Evolutionary conservation across 2,797 vertebrate genomes (phyloP), one percentile per base, ranked within the genome.

Genomic region (Aeoliscus strigatus): DNA sequence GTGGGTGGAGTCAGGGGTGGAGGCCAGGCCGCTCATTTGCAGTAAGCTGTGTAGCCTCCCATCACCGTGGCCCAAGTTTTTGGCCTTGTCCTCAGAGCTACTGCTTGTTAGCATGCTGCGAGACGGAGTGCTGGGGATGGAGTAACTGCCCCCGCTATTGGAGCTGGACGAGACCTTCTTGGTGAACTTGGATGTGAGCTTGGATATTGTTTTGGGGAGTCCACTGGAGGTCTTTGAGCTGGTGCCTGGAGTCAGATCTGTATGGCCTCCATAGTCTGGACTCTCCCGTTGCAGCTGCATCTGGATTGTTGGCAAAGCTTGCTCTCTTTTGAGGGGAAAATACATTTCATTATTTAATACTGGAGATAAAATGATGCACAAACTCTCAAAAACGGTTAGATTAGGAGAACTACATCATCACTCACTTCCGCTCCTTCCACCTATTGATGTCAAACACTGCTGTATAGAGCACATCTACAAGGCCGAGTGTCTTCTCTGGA

Each of bases 131-230:
- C 0, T 93, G 27, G 94, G 93, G 78, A 97, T 93, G 50, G 95
- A 95, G 52, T 93, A 98, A 74, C 90, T 94, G 67, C 86, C 88
- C 18, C 80, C 90, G 6, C 80, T 90, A 15, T 84, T 84, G 25
- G 86, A 90, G 69, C 86, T 85, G 50, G 93, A 95, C 1, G 94
- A 94, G 27, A 88, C 83, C 81, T 96, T 97, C 88, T 93, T 98
- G 70, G 96, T 96, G 82, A 99, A 94, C 68, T 94, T 91, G 45
- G 96, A 99, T 50, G 96, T 99, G 73, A 99, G 83, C 80, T 96
- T 98, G 45, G 93, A 97, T 81, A 99, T 98, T 0, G 96, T 96
- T 82, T 93, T 98, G 62, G 97, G 96, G 11, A 99, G 71, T 8
- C 96, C 94, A 4, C 94, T 88, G 10, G 93, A 92, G 53, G 91